Base-by-base conservation (phyloP, 2,888 invertebrate species). In the Ditula angustiorana region DNA sequence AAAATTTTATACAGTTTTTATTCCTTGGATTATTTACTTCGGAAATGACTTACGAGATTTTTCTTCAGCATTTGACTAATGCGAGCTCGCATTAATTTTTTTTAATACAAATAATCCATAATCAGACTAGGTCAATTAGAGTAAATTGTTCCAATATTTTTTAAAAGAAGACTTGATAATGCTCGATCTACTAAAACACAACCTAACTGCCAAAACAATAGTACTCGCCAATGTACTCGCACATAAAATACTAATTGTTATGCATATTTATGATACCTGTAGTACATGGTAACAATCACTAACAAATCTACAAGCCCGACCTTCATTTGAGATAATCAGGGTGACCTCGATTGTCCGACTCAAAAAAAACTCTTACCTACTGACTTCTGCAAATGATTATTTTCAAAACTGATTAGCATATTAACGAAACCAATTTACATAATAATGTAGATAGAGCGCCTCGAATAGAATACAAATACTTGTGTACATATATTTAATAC, bases 361-460 rank as follows among this genome's bases (percentile, higher is more conserved):
- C 30, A 21, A 1, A 33, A 53, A 21, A 35, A 13, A n/a, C n/a
- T n/a, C n/a, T n/a, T n/a, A n/a, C n/a, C 10, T 10, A 8, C 10
- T 19, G 19, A 16, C 7, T 16, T 41, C 1, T 19, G 8, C 8
- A 41, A 19, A 41, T 19, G 41, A 19, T 41, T 41, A 41, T 19
- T 41, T 41, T 19, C 16, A 7, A 19, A 53, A 13, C 23, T 35
- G 35, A 53, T 35, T 53, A 41, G n/a, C n/a, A 2, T 10, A 19
- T 2, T 5, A 10, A 19, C 13, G 5, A 37, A 5, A 10, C 13
- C 8, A 13, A 49, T 63, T 63, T 44, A 19, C 41, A 63, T 63
- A 50, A 57, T 63, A 46, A 50, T 33, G 24, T 57, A 35, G 57
- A 52, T 57, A 35, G 57, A 52, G 44, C 37, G 26, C 44, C 23